Evolutionary conservation across 2,113 vertebrate species (phyloP).

Genomic region (Neomonachus schauinslandi): DNA sequence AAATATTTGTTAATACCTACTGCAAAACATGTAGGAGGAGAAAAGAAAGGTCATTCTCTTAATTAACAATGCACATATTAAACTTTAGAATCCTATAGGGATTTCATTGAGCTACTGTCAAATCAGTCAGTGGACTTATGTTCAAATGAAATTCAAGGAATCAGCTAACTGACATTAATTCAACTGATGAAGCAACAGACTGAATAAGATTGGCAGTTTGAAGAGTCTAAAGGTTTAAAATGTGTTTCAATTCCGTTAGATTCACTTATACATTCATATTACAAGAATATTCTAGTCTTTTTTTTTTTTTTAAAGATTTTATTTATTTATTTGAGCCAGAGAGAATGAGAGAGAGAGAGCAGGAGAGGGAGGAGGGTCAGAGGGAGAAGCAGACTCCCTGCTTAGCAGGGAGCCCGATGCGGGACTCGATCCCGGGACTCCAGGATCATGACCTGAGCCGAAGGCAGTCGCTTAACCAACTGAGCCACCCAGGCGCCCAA

Average conservation of each 20-base stretch:
- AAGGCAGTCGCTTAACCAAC: no score
- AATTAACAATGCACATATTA: neutral
- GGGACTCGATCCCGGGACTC: no score
- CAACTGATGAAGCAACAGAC: neutral
- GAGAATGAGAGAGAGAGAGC: no score
- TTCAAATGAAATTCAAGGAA: conserved; percentile 24
- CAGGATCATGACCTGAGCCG: no score
- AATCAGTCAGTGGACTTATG: neutral
- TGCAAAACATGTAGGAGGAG: neutral
- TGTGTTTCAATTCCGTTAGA: neutral
- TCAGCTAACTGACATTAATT: neutral
- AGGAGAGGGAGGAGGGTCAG: no score
- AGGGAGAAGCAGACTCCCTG: no score
- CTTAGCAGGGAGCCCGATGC: no score
- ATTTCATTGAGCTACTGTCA: neutral
- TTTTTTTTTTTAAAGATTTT: no score
- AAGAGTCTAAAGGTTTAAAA: conserved; percentile 38
- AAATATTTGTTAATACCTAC: conserved; percentile 40
- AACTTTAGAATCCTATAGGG: neutral
- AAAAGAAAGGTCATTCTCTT: neutral
- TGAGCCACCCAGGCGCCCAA: no score
- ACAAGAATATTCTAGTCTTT: neutral
- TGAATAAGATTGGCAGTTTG: neutral
- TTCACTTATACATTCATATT: neutral
- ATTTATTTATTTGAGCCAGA: no score